Base-by-base conservation (phyloP, 2,888 invertebrate species). In the Cordilura impudica region DNA sequence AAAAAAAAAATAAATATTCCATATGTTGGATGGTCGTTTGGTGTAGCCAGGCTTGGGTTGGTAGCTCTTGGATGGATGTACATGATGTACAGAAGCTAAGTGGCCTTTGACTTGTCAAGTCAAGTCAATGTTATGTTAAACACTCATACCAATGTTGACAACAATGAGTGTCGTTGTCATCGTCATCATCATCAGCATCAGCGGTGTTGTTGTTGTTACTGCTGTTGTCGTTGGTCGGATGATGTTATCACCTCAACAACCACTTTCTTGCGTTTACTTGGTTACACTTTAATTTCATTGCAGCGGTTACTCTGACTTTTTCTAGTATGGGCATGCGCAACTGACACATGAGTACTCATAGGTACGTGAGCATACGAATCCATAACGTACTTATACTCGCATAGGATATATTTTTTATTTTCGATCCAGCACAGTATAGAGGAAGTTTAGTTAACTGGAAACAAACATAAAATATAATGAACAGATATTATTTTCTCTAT, bases 61-160 rank as follows among this genome's bases (percentile, higher is more conserved):
- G 4, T 43, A 45, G 60, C 12, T 35, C 12, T n/a, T 10, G 35
- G n/a, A 39, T 39, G 35, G 29, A 29, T 29, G 26, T 18, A 45
- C 45, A 45, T 43, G 21, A 29, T 26, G 45, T 43, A 79, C 79
- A 79, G 79, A 75, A 79, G 79, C 79, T 45, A 61, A 70, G 72
- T 82, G 82, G 83, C 83, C 83, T 83, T 83, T 83, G 83, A 82
- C 82, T 82, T 82, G 83, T 82, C 82, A 82, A 76, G n/a, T n/a
- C n/a, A n/a, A 81, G 73, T 81, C 81, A 73, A 79, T 81, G 76
- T 79, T 70, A 63, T 76, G 81, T 76, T 81, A 79, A 81, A 79
- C 78, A 81, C 76, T 76, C 81, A 71, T 63, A 78, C 47, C 67
- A 67, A 54, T 71, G 71, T 74, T 78, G 74, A 71, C 81, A 77